Base-by-base conservation (phyloP, 2,888 invertebrate genomes). In the Cantharis flavilabris region DNA sequence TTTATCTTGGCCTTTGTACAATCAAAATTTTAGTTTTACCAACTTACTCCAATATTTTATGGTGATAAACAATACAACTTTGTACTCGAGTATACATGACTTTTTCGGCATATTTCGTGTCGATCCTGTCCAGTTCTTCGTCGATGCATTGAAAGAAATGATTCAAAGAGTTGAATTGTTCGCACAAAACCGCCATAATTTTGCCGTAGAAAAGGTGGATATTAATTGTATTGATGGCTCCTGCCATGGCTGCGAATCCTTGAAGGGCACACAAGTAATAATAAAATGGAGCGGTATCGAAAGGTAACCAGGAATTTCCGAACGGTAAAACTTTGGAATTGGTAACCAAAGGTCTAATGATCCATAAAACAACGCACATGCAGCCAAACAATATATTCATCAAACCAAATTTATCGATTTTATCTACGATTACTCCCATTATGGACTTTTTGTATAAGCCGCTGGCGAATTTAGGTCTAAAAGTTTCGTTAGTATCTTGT, bases 301-400 rank as follows among this genome's bases (percentile, higher is more conserved):
- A 74, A n/a, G 79, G 79, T 69, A 62, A 77, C 76, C 79, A 77
- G 11, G 79, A 72, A 33, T 73, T 73, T 18, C 75, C 76, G 69
- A 79, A 79, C 0, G 79, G 79, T n/a, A 77, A n/a, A 28, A 64
- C 75, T 20, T 70, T 71, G 10, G 75, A 69, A 11, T 71, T 70
- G 4, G 72, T 62, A 9, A 79, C 33, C 14, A 79, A 30, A 3
- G 79, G 79, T 18, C 72, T 67, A 33, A 72, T 28, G 3, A 77
- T 71, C 79, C 79, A 79, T 13, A 74, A 26, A 33, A 18, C 18
- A 3, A 69, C 72, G 23, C 76, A 75, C 10, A 76, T 69, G 49
- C 70, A 26, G n/a, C 76, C 79, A 71, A 79, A 77, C 4, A 75
- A n/a, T 10, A 79, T 72, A 28, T 79, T 76, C 13, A 49, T 70